phyloP scores from a whole-genome alignment of 1,140 invertebrate genomes.

The Carposina sasakii region DNA sequence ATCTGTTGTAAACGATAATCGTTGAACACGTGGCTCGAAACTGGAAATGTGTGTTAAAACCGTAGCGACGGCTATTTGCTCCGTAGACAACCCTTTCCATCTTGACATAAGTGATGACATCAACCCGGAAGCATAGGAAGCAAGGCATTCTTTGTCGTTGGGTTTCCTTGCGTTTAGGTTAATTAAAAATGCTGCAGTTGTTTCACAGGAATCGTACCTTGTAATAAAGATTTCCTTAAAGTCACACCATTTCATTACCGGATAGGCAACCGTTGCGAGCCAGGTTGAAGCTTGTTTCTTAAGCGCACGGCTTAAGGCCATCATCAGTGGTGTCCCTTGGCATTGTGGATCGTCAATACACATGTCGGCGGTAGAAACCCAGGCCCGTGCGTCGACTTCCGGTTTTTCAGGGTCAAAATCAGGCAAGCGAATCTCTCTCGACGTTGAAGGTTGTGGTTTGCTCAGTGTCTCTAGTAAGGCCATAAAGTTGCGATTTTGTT shows the following conservation, averaged over 20 bases:
- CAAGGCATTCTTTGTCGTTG: neutral
- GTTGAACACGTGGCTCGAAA: neutral
- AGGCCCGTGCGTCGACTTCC: neutral
- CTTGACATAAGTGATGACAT: neutral
- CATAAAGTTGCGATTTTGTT: neutral
- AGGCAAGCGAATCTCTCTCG: neutral
- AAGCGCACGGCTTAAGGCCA: slow-evolving; percentile 1
- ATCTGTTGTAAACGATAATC: slow-evolving; percentile 1
- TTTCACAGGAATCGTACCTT: neutral
- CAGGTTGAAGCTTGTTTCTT: neutral
- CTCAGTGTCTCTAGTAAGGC: neutral
- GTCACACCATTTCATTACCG: neutral
- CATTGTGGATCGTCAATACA: neutral
- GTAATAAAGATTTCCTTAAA: neutral
- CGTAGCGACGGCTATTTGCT: neutral
- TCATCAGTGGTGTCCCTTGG: neutral
- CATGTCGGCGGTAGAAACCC: neutral
- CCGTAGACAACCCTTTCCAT: neutral
- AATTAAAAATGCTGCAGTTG: neutral
- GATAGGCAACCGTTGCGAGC: neutral
- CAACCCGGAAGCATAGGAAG: neutral
- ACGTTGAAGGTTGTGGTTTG: neutral
- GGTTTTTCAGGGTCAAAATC: neutral
- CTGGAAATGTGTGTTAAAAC: slow-evolving; percentile 1
- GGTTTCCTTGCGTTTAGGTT: neutral